A percentile compares a stretch with the other conserved stretches of the same genome.
Conservation (phyloP, 2,888 invertebrate genomes). For the Lepidocyrtoides sp. region DNA sequence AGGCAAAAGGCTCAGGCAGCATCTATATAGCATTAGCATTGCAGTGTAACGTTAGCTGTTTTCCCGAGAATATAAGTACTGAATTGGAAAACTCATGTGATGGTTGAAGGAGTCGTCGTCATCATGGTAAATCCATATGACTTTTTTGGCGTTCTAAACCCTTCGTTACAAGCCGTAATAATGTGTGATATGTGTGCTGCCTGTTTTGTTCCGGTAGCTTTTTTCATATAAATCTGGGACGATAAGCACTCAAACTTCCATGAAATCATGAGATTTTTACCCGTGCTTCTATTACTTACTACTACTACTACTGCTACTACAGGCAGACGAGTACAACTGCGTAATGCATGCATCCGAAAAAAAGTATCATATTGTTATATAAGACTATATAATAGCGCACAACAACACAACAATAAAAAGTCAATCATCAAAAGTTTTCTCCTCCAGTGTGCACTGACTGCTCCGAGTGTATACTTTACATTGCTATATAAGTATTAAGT, state of each 20-base stretch:
- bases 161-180: not conserved
- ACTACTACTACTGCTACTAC: no score
- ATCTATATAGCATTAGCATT: not conserved
- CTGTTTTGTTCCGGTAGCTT: not conserved
- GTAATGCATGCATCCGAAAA: not conserved
- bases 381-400: not conserved
- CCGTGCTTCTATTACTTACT: no score
- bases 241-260: not conserved
- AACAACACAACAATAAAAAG: not conserved
- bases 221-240: not conserved
- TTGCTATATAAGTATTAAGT: conserved; percentile 20
- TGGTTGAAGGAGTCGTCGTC: conserved; percentile 8
- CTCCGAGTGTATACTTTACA: not conserved
- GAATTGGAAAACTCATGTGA: conserved; percentile 4
- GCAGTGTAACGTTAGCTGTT: not conserved
- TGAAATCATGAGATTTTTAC: not conserved
- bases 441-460: not conserved
- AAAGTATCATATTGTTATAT: not conserved
- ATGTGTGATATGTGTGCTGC: not conserved
- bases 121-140: not conserved
- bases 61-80: not conserved
- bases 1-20: not conserved
- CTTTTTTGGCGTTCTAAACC: not conserved
- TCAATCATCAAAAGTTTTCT: not conserved
- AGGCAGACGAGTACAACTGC: no score